Evolutionary conservation across 2,113 vertebrate species (phyloP).

Genomic region (Symphodus melops): DNA sequence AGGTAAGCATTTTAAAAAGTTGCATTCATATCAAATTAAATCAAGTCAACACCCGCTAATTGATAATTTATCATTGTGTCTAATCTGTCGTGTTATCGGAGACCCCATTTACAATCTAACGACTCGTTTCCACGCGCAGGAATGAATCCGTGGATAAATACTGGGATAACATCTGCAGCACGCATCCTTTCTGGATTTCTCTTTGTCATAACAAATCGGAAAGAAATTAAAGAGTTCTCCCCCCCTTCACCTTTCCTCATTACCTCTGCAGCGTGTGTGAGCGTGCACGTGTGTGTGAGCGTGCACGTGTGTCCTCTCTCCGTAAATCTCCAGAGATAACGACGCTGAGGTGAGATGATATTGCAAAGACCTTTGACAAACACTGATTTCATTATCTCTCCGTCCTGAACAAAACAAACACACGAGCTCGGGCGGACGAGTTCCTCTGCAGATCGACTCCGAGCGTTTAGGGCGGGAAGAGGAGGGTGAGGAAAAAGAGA

Average conservation of each 20-base stretch:
- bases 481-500: too few relatives aligned
- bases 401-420: conserved; percentile 63
- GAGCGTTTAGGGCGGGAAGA: too few relatives aligned
- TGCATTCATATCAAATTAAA: conserved; percentile 52
- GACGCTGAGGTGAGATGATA: conserved; percentile 60
- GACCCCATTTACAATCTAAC: conserved; percentile 52
- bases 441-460: too few relatives aligned
- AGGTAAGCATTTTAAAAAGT: conserved; percentile 30
- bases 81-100: conserved; percentile 46
- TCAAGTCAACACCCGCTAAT: conserved; percentile 39
- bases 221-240: conserved; percentile 44
- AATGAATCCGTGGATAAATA: conserved; percentile 44
- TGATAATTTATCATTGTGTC: conserved; percentile 49
- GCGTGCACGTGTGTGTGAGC: too few relatives aligned
- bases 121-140: conserved; percentile 57
- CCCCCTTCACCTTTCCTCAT: conserved; percentile 60
- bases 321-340: conserved; percentile 68
- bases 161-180: conserved; percentile 59
- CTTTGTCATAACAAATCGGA: conserved; percentile 60
- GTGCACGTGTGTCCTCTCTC: conserved; percentile 33
- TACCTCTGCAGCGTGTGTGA: conserved; percentile 46
- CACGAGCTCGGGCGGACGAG: too few relatives aligned
- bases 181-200: conserved; percentile 50
- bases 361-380: conserved; percentile 70
- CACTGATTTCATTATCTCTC: conserved; percentile 68